These are phyloP conservation scores for Agapostemon virescens DNA, from an alignment of 2,888 invertebrate genomes.

Conservation along the genomic window DNA sequence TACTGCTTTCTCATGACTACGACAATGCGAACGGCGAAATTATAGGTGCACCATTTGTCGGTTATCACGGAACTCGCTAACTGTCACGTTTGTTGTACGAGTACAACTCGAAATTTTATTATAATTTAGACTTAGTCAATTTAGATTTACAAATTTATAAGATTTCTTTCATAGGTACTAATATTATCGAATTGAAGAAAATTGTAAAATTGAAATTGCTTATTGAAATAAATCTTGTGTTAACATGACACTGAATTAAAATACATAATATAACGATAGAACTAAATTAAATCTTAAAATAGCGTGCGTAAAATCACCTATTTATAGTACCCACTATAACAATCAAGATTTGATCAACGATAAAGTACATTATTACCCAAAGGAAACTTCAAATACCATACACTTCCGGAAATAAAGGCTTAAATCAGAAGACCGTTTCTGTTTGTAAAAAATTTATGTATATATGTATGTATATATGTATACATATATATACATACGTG, in stretches of 20 bases:
- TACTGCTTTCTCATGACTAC: slow-evolving; percentile 39
- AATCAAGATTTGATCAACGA: background rate
- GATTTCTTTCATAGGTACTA: slow-evolving; percentile 23
- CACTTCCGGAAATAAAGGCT: slow-evolving; percentile 37
- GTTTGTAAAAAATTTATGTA: slow-evolving; percentile 52
- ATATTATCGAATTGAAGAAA: slow-evolving; percentile 27
- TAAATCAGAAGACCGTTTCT: slow-evolving; percentile 41
- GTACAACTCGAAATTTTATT: slow-evolving; percentile 19
- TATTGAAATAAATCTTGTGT: slow-evolving; percentile 48
- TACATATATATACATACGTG: slow-evolving; percentile 18
- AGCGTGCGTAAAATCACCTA: background rate
- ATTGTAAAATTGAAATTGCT: slow-evolving; percentile 50
- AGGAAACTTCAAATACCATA: slow-evolving; percentile 1
- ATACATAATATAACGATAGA: background rate
- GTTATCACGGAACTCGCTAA: slow-evolving; percentile 36
- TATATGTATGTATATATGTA: background rate
- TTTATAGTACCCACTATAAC: background rate
- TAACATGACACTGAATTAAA: slow-evolving; percentile 20
- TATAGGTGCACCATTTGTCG: slow-evolving; percentile 27
- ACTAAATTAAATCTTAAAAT: background rate
- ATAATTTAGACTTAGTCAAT: slow-evolving; percentile 30
- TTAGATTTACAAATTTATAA: slow-evolving; percentile 26
- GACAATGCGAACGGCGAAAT: slow-evolving; percentile 29
- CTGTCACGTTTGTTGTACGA: slow-evolving; percentile 32
- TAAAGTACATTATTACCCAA: background rate